Evolutionary conservation across 2,113 vertebrate genomes (phyloP), one percentile per base, ranked within the genome.

Genomic region (Forbesichthys agassizii): DNA sequence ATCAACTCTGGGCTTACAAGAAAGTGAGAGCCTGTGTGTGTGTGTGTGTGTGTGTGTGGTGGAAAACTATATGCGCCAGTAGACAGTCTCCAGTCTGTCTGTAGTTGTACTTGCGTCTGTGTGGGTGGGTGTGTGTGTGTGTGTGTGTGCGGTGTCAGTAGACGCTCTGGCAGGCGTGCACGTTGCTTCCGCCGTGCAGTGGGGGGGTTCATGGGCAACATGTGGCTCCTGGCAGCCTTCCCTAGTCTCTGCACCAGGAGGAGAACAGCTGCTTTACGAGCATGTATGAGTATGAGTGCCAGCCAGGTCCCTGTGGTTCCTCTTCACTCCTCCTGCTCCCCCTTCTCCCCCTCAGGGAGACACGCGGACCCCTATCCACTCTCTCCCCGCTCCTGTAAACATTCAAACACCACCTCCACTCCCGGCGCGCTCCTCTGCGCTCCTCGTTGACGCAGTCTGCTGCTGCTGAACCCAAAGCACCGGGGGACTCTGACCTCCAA

Each of bases 211-310:
- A n/a, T 13, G 66, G 63, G 86, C 82, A 77, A 74, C 80, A 78
- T 64, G 82, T 79, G 86, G 86, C 86, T 88, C 66, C 71, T 82
- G 80, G 81, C 84, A 84, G 70, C 67, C 75, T 78, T 72, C 54
- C n/a, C 48, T 36, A 4, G 79, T 77, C 82, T 82, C 64, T 65
- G 66, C 56, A 80, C 86, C 88, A 88, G 75, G 84, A 91, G 88
- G 87, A 87, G 84, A 91, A 90, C 88, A 90, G 84, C 83, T 89
- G 88, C 76, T 88, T 87, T 73, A 78, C 75, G 46, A 86, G 79
- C 79, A 78, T 84, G 16, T 16, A 16, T 16, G 16, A 16, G 16
- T 16, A 16, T 16, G 79, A 68, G 81, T 83, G 73, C 73, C 75
- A 82, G 75, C 80, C 84, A 75, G 63, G 75, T 88, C 87, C 75